These are phyloP conservation scores for Equus przewalskii DNA, from an alignment of 2,113 vertebrate genomes.

Conservation along the genomic window DNA sequence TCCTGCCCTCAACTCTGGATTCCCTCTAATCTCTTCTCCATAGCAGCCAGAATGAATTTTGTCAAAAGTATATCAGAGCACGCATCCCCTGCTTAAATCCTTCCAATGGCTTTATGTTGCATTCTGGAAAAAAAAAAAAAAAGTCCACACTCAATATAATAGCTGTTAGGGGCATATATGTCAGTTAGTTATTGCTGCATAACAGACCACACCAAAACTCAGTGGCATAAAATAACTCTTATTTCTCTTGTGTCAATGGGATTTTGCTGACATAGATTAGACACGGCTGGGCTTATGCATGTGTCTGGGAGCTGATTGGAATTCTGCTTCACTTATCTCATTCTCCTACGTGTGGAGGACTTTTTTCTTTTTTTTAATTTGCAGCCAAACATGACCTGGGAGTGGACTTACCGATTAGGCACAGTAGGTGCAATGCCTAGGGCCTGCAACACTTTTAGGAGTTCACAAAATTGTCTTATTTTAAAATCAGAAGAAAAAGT, in stretches of 20 bases:
- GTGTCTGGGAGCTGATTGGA: background rate
- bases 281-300: accelerated
- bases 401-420: background rate
- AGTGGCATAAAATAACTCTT: background rate
- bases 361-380: background rate
- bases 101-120: background rate
- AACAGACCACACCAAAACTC: background rate
- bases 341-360: background rate
- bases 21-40: background rate
- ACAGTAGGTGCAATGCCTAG: background rate
- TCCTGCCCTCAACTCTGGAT: background rate
- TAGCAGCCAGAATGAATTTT: background rate
- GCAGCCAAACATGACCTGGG: background rate
- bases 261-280: background rate
- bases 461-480: background rate
- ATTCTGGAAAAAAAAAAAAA: background rate
- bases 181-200: background rate
- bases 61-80: background rate
- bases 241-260: background rate
- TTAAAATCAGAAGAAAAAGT: conserved; percentile 42
- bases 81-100: background rate
- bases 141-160: background rate
- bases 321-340: background rate
- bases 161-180: background rate
- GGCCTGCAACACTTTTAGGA: background rate